Percentiles rank a stretch among this genome's conserved stretches.
phyloP scores from a whole-genome alignment of 2,797 vertebrate species.

The Propithecus deckenii region DNA sequence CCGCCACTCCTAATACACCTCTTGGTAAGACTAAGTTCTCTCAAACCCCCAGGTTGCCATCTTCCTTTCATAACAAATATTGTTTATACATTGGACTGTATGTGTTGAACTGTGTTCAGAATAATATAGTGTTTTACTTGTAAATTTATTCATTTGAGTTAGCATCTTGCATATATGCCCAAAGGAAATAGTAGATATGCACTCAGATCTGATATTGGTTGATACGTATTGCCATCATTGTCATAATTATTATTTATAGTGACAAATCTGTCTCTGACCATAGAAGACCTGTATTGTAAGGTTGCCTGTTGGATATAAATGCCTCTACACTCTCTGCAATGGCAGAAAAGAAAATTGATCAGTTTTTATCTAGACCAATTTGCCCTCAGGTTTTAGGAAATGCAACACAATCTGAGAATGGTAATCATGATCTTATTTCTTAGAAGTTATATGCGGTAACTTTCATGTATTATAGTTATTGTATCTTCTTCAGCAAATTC shows the following conservation, averaged over 20 bases:
- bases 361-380: background rate
- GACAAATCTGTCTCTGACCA: background rate
- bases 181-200: background rate
- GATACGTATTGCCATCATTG: background rate
- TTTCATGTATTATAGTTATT: background rate
- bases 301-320: background rate
- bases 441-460: background rate
- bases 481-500: background rate
- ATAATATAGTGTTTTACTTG: background rate
- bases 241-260: background rate
- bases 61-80: background rate
- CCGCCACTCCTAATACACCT: slow-evolving; percentile 59
- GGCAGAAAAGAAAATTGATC: background rate
- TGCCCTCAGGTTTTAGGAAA: background rate
- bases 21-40: slow-evolving; percentile 7
- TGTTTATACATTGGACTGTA: background rate
- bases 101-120: background rate
- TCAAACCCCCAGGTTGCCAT: background rate
- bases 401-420: background rate
- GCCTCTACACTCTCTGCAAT: background rate
- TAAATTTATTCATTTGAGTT: background rate
- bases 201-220: background rate
- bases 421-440: background rate
- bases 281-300: background rate
- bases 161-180: background rate